Percentiles rank a stretch among this genome's conserved stretches.
phyloP scores from a whole-genome alignment of 2,113 vertebrate species.

The Ctenodactylus gundi region DNA sequence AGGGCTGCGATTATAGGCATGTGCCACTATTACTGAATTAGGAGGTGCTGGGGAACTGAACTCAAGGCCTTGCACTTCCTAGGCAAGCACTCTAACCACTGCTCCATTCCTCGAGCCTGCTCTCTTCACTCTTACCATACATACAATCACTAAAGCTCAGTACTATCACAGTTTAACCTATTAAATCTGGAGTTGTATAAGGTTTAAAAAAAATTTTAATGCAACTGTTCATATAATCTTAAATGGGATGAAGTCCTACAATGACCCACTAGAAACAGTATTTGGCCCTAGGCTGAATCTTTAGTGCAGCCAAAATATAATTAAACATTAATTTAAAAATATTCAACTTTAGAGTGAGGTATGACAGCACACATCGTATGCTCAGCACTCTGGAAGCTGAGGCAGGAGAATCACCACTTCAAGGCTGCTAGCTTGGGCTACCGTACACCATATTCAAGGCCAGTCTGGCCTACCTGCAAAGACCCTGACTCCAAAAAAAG shows the following conservation, averaged over 20 bases:
- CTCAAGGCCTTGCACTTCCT: too few relatives aligned
- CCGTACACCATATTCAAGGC: neutral
- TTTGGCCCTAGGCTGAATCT: neutral
- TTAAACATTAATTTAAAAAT: neutral
- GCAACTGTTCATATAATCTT: neutral
- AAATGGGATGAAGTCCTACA: neutral
- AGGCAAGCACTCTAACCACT: too few relatives aligned
- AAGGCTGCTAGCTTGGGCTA: neutral
- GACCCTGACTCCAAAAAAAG: neutral
- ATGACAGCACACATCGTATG: neutral
- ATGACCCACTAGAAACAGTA: neutral
- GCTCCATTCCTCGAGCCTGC: too few relatives aligned
- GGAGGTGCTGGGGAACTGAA: too few relatives aligned
- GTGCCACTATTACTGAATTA: too few relatives aligned
- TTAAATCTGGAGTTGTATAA: neutral
- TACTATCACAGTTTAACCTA: neutral
- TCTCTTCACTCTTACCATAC: conserved; percentile 25
- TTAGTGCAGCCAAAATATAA: neutral
- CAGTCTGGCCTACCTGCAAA: neutral
- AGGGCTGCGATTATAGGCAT: too few relatives aligned
- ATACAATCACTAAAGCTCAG: neutral
- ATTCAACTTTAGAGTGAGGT: neutral
- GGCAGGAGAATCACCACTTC: neutral
- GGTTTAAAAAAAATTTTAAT: neutral
- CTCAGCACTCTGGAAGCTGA: neutral